Evolutionary conservation across 64 coral and sea anemone species (phyloP), one percentile per base, ranked within the genome.

Genomic region (Pocillopora verrucosa): DNA sequence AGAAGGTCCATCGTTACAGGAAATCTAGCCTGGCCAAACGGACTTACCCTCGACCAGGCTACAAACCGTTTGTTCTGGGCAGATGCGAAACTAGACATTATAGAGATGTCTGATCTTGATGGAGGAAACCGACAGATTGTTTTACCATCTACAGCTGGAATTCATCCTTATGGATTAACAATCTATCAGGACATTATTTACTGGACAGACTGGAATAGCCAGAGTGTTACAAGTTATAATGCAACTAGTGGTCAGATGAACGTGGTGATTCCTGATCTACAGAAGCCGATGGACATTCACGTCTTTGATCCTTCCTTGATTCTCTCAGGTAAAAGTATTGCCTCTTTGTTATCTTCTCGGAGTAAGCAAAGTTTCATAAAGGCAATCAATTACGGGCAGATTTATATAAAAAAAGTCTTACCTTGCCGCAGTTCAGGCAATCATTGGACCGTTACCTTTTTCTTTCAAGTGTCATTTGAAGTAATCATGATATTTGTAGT

Each of bases 141-240:
- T n/a, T 30, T 61, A 10, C 75, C 69, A n/a, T 41, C 65, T 77
- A 2, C 37, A 2, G 34, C 30, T 22, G 65, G 84, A 34, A 76
- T 94, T 16, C 93, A 94, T 15, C 88, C 93, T 36, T 94, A 80
- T 56, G 87, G 93, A 5, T 14, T 94, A 14, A 69, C 88, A 6
- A 36, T 94, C 16, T 82, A 76, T 36, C 12, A 91, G 24, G 75
- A 69, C 12, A 65, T 64, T 14, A 30, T 94, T 9, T 94, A 90
- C 72, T 94, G 93, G 93, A 86, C 93, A 19, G 93, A 94, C 59
- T 86, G 82, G 82, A 80, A n/a, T 12, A 91, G 16, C 5, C 60
- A 59, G 11, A 87, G 82, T 61, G 77, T 94, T 26, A 61, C 60
- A 24, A 34, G 74, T 14, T 60, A 81, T 57, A 63, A 87, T 65